These are phyloP conservation scores for Ditylenchus dipsaci DNA, from an alignment of 1,140 invertebrate genomes.

Conservation along the genomic window DNA sequence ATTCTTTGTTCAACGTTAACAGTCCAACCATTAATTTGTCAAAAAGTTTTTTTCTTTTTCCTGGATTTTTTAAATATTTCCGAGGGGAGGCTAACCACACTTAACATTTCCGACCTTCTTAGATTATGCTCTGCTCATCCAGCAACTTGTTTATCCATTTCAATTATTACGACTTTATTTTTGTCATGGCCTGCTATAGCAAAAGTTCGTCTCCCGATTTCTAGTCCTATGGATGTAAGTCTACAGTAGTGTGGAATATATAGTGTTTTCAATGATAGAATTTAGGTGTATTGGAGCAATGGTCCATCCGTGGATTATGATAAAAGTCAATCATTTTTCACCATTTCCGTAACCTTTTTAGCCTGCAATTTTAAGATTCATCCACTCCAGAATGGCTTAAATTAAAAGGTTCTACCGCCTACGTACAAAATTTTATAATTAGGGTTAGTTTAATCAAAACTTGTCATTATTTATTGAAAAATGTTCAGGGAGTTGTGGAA, in stretches of 20 bases:
- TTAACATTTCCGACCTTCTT: background rate
- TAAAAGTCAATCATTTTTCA: background rate
- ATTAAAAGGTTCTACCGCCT: conserved; percentile 23
- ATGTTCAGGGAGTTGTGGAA: conserved; percentile 35
- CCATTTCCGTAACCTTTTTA: background rate
- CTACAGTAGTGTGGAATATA: background rate
- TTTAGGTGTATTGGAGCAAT: conserved; percentile 1
- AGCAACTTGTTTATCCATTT: conserved; percentile 40
- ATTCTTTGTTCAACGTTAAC: too few relatives aligned
- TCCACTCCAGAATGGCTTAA: conserved; percentile 44
- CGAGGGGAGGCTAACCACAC: background rate
- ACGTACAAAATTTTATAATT: conserved; percentile 44
- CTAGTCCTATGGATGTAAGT: conserved; percentile 45
- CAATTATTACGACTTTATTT: conserved; percentile 44
- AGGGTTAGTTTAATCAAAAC: too few relatives aligned
- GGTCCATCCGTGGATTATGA: background rate
- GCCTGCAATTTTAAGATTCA: conserved; percentile 18
- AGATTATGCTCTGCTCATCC: conserved; percentile 51
- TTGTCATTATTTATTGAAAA: background rate
- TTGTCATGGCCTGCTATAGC: conserved; percentile 47
- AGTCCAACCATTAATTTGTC: too few relatives aligned
- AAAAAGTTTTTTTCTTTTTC: background rate
- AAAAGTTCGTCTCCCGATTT: conserved; percentile 35
- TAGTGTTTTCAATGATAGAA: background rate
- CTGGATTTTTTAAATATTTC: too few relatives aligned